Conservation (phyloP, 2,888 invertebrate genomes). For the Eupelmus urozonus region DNA sequence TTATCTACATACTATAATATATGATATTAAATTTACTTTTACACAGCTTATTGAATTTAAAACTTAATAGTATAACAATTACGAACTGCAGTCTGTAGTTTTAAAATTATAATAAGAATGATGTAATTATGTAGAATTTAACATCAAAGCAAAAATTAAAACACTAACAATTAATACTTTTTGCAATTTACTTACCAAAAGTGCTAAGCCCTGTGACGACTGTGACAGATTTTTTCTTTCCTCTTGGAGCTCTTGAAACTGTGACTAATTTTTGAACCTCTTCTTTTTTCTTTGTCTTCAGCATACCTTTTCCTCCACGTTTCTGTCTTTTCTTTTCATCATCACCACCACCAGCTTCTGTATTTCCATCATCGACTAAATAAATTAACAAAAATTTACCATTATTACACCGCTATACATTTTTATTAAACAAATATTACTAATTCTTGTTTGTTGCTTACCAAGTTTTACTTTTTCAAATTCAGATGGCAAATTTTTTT, state of each 20-base stretch:
- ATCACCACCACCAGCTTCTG: slow-evolving; percentile 81
- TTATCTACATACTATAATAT: no score
- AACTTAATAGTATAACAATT: no score
- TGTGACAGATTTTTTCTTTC: slow-evolving; percentile 99
- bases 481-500: slow-evolving; percentile 94
- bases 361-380: slow-evolving; percentile 46
- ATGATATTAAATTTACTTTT: no score
- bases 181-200: slow-evolving; percentile 84
- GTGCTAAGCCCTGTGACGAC: slow-evolving; percentile 96
- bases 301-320: slow-evolving; percentile 96
- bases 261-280: slow-evolving; percentile 91
- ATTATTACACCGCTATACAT: no score
- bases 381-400: no score
- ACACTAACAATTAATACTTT: no score
- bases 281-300: slow-evolving; percentile 96
- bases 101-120: no score
- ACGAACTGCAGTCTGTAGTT: no score
- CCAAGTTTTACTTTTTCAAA: slow-evolving; percentile 92
- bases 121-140: no score
- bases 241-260: slow-evolving; percentile 93
- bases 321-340: slow-evolving; percentile 98
- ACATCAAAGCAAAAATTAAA: no score
- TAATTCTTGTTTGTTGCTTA: slow-evolving; percentile 68
- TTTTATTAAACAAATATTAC: neutral
- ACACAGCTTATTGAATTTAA: no score